Conservation (phyloP, 2,888 invertebrate species). For the Harpalus rufipes region DNA sequence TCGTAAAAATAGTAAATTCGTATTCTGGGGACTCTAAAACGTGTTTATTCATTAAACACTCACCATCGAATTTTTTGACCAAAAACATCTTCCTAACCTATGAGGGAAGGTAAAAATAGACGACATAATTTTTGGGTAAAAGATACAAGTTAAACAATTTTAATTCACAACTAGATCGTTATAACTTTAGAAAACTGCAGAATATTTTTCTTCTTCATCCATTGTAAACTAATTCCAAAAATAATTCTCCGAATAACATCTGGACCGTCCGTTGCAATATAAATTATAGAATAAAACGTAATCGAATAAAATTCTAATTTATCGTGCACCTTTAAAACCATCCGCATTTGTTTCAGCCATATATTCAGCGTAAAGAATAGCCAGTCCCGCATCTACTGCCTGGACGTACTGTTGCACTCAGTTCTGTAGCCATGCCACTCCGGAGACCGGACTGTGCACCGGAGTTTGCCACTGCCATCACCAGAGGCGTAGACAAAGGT, state of each 20-base stretch:
- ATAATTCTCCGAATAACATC: constrained; percentile 23
- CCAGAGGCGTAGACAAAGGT: constrained; percentile 9
- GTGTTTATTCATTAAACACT: too few relatives aligned
- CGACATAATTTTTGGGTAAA: too few relatives aligned
- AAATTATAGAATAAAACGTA: constrained; percentile 63
- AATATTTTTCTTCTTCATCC: not conserved
- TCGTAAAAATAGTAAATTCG: too few relatives aligned
- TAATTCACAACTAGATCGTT: too few relatives aligned
- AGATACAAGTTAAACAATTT: too few relatives aligned
- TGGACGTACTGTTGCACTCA: constrained; percentile 1
- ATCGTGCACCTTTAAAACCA: constrained; percentile 54
- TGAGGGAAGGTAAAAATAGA: too few relatives aligned
- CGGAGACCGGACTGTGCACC: not conserved
- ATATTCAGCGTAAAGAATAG: constrained; percentile 61
- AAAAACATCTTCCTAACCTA: too few relatives aligned
- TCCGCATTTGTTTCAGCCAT: constrained; percentile 58
- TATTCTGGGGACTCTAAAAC: too few relatives aligned
- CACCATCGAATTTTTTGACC: too few relatives aligned
- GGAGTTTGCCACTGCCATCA: not conserved
- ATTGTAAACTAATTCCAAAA: constrained; percentile 11
- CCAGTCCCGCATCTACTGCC: constrained; percentile 8
- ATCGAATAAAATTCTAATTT: constrained; percentile 66
- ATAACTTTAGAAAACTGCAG: not conserved
- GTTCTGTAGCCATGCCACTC: not conserved
- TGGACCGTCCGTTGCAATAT: constrained; percentile 27